phyloP scores from a whole-genome alignment of 2,113 vertebrate species.

The Sylvietta virens region DNA sequence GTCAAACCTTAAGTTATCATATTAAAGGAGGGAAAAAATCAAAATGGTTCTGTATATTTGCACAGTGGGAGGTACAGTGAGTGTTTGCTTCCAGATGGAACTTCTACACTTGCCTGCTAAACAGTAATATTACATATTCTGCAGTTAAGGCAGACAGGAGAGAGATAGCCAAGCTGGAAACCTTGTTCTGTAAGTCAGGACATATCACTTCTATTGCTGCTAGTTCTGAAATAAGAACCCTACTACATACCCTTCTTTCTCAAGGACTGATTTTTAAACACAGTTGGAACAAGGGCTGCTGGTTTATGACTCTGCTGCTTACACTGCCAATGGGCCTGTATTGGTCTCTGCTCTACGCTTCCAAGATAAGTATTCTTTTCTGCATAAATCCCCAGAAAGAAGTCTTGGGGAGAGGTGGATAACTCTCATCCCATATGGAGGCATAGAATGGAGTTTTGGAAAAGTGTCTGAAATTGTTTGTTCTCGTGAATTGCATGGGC shows the following conservation, averaged over 20 bases:
- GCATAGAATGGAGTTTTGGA: background rate
- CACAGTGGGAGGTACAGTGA: background rate
- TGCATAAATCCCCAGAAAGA: background rate
- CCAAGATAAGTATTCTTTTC: background rate
- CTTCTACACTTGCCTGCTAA: background rate
- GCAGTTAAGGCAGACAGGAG: background rate
- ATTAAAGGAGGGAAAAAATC: background rate
- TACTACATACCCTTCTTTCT: background rate
- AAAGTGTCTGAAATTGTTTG: background rate
- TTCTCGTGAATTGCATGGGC: background rate
- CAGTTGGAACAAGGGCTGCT: background rate
- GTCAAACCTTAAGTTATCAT: background rate
- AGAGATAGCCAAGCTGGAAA: background rate
- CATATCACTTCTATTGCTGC: background rate
- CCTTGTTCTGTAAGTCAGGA: background rate
- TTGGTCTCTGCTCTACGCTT: background rate
- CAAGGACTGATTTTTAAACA: background rate
- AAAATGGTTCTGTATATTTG: background rate
- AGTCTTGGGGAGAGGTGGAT: background rate
- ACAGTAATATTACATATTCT: background rate
- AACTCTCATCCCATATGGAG: background rate
- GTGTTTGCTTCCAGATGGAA: background rate
- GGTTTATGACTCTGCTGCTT: background rate
- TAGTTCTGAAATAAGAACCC: background rate
- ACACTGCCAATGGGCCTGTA: background rate